Evolutionary conservation across 2,888 invertebrate species (phyloP), one percentile per base, ranked within the genome.

Genomic region (Ochropleura leucogaster): DNA sequence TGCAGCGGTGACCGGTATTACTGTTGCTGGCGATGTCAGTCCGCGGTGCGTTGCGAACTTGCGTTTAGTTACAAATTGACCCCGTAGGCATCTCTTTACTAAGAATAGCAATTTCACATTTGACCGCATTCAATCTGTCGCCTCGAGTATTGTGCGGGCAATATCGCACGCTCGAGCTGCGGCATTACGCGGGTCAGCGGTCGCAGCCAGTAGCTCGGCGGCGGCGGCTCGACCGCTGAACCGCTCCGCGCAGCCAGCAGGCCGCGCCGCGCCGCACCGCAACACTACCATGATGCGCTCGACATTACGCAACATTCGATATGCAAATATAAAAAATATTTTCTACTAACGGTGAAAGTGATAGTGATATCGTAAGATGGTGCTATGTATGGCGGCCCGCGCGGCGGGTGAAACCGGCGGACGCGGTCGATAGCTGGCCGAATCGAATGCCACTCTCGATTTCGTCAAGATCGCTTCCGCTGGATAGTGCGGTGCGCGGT

Each of bases 261-360:
- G 47, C 30, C 59, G 67, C 14, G 16, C 30, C 7, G 59, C 42
- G 5, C 62, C 1, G 49, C 51, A n/a, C 40, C 49, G 8, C 62
- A 6, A 71, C 4, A n/a, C 20, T 72, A 9, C 60, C 62, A 16
- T 51, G 42, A 44, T 60, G 71, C 64, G 51, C 49, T 70, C 60
- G 42, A 74, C 67, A 83, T 92, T 89, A 87, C 88, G 88, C 85
- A 92, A 92, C 82, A 74, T 74, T 72, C 79, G 81, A 88, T 91
- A 91, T 92, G 90, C 88, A 90, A 91, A 92, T 90, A 90, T 77
- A 64, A 71, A 81, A 89, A 89, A 88, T 82, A 85, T 90, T 90
- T 89, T 89, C 87, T 89, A 86, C 87, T 83, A 90, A 85, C 88
- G 91, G 94, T 91, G 94, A 94, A 94, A 94, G 94, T 93, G 87